Evolutionary conservation across 1,140 invertebrate genomes (phyloP).

Genomic region (Frieseomelitta varia): DNA sequence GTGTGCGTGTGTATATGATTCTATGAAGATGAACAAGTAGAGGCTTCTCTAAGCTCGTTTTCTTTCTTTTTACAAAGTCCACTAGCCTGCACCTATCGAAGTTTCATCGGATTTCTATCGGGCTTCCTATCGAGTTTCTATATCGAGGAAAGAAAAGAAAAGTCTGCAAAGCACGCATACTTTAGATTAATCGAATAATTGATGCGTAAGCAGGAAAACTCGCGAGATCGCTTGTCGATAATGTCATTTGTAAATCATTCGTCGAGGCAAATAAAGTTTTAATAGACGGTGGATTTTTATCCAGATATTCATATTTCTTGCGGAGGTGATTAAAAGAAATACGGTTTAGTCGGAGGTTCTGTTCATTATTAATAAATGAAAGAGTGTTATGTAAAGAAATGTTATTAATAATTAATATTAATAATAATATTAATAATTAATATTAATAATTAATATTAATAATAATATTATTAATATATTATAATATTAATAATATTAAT

Average conservation of each 20-base stretch:
- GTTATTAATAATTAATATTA: too few species aligned
- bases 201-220: background rate
- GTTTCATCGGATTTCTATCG: background rate
- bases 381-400: too few species aligned
- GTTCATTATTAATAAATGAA: too few species aligned
- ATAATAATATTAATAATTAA: too few species aligned
- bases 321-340: too few species aligned
- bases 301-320: too few species aligned
- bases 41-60: background rate
- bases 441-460: too few species aligned
- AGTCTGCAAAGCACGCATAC: background rate
- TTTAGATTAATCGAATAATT: background rate
- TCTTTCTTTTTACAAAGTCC: background rate
- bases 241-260: background rate
- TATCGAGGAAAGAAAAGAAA: background rate
- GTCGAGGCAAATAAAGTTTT: background rate
- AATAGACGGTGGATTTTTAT: background rate
- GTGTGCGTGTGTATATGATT: background rate
- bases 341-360: too few species aligned
- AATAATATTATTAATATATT: too few species aligned
- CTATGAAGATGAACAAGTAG: background rate
- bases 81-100: background rate
- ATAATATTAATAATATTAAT: too few species aligned
- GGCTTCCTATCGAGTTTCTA: background rate
- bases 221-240: background rate